Percentiles rank a stretch among this genome's conserved stretches.
phyloP scores from a whole-genome alignment of 2,113 vertebrate species.

The Thamnophis sirtalis region DNA sequence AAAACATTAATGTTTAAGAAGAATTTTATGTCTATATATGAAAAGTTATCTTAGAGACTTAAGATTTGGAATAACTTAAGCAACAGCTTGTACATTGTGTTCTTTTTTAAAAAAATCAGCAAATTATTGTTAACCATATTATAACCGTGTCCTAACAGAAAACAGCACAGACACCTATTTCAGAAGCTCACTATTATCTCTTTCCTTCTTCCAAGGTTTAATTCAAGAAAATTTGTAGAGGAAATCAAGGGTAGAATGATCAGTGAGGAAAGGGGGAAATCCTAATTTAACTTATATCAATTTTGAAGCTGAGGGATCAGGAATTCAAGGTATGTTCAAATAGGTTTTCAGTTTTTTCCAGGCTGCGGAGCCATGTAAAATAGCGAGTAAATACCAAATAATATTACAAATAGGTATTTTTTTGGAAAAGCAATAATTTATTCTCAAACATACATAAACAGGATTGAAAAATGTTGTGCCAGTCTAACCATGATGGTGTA shows the following conservation, averaged over 20 bases:
- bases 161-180: background rate
- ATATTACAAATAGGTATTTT: background rate
- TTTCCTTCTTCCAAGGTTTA: background rate
- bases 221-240: background rate
- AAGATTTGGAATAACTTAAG: background rate
- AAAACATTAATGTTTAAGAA: background rate
- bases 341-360: background rate
- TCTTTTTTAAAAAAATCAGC: background rate
- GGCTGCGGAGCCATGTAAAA: background rate
- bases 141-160: background rate
- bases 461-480: background rate
- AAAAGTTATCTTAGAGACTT: background rate
- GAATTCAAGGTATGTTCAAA: background rate
- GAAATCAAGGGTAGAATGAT: background rate
- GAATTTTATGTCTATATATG: background rate
- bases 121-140: background rate
- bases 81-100: background rate
- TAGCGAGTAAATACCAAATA: background rate
- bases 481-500: background rate
- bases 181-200: background rate
- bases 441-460: background rate
- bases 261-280: background rate
- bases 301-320: background rate
- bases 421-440: background rate
- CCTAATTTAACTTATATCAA: background rate